These are phyloP conservation scores for Xenops minutus DNA, from an alignment of 2,797 vertebrate genomes.

Conservation along the genomic window DNA sequence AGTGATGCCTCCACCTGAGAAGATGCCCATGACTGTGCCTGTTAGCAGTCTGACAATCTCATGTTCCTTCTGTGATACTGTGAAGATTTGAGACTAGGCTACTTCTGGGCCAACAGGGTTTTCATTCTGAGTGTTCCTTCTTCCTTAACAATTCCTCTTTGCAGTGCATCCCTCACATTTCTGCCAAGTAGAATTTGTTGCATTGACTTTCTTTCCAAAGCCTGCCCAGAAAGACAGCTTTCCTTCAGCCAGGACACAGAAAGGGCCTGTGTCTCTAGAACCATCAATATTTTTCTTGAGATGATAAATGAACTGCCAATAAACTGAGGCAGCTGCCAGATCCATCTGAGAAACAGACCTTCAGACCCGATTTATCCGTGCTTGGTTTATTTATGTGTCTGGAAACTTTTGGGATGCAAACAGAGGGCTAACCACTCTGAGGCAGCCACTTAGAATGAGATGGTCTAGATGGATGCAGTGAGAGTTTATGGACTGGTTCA, in stretches of 20 bases:
- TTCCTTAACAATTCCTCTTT: conserved; percentile 38
- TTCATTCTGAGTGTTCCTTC: not conserved
- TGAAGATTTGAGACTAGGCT: not conserved
- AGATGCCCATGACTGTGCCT: not conserved
- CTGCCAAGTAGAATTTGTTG: conserved; percentile 22
- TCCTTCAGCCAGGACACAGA: conserved; percentile 40
- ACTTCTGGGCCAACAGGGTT: not conserved
- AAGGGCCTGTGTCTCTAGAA: conserved; percentile 63
- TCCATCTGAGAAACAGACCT: conserved; percentile 71
- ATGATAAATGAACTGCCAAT: conserved; percentile 82
- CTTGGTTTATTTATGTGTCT: conserved; percentile 70
- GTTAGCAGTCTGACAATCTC: not conserved
- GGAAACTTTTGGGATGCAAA: conserved; percentile 46
- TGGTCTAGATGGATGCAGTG: not conserved
- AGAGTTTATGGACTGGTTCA: conserved; percentile 1
- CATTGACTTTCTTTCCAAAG: conserved; percentile 67
- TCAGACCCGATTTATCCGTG: conserved; percentile 59
- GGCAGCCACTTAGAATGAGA: not conserved
- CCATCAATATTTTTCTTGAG: conserved; percentile 78
- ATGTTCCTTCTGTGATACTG: not conserved
- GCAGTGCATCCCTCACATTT: not conserved
- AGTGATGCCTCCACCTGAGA: not conserved
- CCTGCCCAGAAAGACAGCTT: conserved; percentile 52
- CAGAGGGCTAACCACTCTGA: conserved; percentile 7
- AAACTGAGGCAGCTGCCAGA: conserved; percentile 75